Evolutionary conservation across 2,888 invertebrate genomes (phyloP), one percentile per base, ranked within the genome.

Genomic region (Coenonympha glycerion): DNA sequence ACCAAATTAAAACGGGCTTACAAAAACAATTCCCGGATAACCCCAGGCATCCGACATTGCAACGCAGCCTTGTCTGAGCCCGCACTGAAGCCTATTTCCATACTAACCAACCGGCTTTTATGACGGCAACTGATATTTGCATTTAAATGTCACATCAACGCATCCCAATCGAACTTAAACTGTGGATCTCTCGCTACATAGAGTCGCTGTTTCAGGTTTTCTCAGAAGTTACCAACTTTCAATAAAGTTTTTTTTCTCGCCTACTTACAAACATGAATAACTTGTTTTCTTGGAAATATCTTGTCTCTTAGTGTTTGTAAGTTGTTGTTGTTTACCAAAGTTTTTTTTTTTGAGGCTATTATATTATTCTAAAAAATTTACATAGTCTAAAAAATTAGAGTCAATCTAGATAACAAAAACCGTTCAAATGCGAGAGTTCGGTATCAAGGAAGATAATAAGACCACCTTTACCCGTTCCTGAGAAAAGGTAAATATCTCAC

Each of bases 11-110:
- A 44, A 47, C 34, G 34, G 49, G 50, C 49, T 52, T 53, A 58
- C 58, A 57, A 56, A 54, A 58, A 56, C 59, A 56, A 53, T 56
- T 58, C 46, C 45, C 37, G 49, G 51, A 55, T 58, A 56, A 48
- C 59, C 59, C 40, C 52, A 47, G 57, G 54, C 56, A 44, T 21
- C 44, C 34, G 18, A 15, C 54, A 41, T 52, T 42, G 47, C 51
- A 51, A 51, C 46, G 48, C 37, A 39, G 44, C 30, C 52, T 31
- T 28, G 44, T 26, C 40, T 39, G 39, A 1, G 28, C 28, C 42
- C 39, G 15, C 13, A 44, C 26, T 42, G 34, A 24, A 33, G 39
- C 33, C 55, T 46, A 49, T 54, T 48, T 48, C 48, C 51, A 48
- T 48, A 26, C 37, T 47, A 54, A 54, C 50, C 47, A 48, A 28